These are phyloP conservation scores for Fissipunctia ypsillon DNA, from an alignment of 2,888 invertebrate genomes.

Conservation along the genomic window DNA sequence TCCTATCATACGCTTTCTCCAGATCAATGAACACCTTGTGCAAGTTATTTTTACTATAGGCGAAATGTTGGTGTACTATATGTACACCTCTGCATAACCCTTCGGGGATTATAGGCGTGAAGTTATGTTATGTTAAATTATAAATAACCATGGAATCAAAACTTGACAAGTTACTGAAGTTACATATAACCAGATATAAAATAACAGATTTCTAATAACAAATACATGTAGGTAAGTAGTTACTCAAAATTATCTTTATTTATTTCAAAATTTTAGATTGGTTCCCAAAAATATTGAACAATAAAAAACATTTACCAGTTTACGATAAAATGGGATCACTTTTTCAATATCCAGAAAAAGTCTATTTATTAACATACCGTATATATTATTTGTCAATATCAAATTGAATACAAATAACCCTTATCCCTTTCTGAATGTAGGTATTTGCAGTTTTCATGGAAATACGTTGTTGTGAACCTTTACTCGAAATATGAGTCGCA, in stretches of 20 bases:
- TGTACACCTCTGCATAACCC: too few species aligned
- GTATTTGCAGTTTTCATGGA: constrained; percentile 35
- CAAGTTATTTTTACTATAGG: too few species aligned
- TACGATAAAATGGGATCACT: neutral
- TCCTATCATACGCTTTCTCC: too few species aligned
- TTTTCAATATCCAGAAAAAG: constrained; percentile 20
- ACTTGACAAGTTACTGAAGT: too few species aligned
- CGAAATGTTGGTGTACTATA: too few species aligned
- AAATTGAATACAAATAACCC: constrained; percentile 59
- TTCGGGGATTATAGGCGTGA: too few species aligned
- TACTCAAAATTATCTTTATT: neutral
- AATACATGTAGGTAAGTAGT: too few species aligned
- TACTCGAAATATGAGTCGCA: constrained; percentile 42
- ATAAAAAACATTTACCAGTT: neutral
- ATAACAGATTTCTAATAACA: too few species aligned
- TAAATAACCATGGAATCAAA: too few species aligned
- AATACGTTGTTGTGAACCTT: constrained; percentile 25
- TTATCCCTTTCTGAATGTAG: constrained; percentile 38
- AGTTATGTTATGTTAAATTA: too few species aligned
- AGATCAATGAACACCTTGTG: too few species aligned
- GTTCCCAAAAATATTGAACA: constrained; percentile 1
- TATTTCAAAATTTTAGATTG: neutral
- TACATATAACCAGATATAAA: too few species aligned
- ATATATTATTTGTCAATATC: constrained; percentile 50
- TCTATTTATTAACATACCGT: constrained; percentile 25